Evolutionary conservation across 2,888 invertebrate species (phyloP).

Genomic region (Campoletis raptor): DNA sequence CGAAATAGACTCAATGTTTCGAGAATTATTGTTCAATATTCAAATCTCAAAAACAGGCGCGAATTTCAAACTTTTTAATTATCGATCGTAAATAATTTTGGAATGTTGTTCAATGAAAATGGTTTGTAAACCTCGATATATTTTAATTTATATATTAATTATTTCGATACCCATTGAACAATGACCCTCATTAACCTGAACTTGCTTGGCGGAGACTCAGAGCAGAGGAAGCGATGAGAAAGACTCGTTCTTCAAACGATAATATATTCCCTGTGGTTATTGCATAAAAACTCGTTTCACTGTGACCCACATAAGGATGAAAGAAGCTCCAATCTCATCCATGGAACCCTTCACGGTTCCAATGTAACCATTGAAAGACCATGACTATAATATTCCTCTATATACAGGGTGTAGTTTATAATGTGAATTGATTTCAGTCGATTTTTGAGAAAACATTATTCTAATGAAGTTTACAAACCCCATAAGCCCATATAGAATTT

Average conservation of each 20-base stretch:
- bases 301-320: slow-evolving; percentile 73
- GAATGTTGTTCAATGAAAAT: neutral
- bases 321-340: slow-evolving; percentile 32
- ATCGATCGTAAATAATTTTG: neutral
- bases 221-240: slow-evolving; percentile 13
- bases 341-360: slow-evolving; percentile 26
- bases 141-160: neutral
- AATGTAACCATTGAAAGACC: slow-evolving; percentile 46
- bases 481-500: neutral
- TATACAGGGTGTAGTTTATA: neutral
- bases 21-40: neutral
- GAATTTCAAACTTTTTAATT: neutral
- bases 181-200: slow-evolving; percentile 23
- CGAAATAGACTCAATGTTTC: no score
- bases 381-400: neutral
- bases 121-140: neutral
- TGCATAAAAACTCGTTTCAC: slow-evolving; percentile 80
- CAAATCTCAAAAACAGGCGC: no score
- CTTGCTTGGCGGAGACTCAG: neutral
- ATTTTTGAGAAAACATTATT: no score
- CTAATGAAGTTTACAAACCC: neutral
- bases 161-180: neutral
- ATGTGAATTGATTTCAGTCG: neutral
- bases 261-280: slow-evolving; percentile 60
- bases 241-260: slow-evolving; percentile 27